Evolutionary conservation across 2,113 vertebrate species (phyloP), one percentile per base, ranked within the genome.

Genomic region (Corynorhinus townsendii): DNA sequence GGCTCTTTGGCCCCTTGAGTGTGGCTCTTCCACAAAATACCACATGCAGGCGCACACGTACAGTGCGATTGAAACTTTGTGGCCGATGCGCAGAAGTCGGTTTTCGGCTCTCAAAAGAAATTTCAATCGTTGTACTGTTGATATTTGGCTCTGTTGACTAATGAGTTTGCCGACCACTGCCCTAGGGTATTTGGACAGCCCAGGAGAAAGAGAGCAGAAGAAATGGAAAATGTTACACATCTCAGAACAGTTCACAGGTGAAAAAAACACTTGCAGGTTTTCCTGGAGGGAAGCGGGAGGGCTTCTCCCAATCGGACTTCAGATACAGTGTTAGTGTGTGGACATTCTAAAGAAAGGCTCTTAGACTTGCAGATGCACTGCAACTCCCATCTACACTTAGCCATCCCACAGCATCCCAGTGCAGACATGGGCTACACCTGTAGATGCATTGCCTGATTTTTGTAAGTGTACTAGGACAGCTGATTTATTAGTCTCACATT

Each of bases 181-280:
- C 80, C 85, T 26, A 43, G 28, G 59, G 69, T 95, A 93, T 96
- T 95, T 89, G 40, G 66, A 93, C 92, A 83, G 35, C 66, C 1
- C 3, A 83, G 76, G 45, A 93, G 80, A 95, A 47, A 71, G 5
- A 89, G 71, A 89, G 82, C 49, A 94, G 30, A 64, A 33, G 68
- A 95, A 38, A 82, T 87, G 7, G 92, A 90, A 94, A 97, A 59
- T 94, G 86, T 64, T 59, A 86, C 10, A 89, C 93, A 89, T 75
- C 88, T 95, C 72, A 97, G 26, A 95, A 52, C 30, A 89, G 19
- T 72, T 93, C 52, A 4, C 0, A 95, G 59, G 62, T 82, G 59
- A 96, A 96, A 93, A 97, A 97, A 97, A 26, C 26, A 94, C 92
- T 93, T 89, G 49, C 20, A 77, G 88, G 16, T 49, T 95, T 92